These are phyloP conservation scores for Hippocampus mohnikei DNA, from an alignment of 2,113 vertebrate genomes.

Conservation along the genomic window DNA sequence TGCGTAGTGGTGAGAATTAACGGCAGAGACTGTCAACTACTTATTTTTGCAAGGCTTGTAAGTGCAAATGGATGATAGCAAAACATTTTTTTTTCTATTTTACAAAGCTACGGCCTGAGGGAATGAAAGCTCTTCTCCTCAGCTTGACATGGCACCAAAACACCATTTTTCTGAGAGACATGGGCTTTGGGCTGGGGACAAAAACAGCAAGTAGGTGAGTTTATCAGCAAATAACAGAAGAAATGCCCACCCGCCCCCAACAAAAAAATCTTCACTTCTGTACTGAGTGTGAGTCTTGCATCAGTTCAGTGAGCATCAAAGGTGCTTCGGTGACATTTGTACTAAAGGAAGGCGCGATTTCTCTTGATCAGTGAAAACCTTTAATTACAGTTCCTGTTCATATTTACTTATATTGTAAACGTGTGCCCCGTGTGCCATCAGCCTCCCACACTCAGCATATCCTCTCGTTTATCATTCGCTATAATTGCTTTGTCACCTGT, in stretches of 20 bases:
- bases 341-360: background rate
- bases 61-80: background rate
- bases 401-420: background rate
- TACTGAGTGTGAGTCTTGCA: background rate
- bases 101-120: too few species aligned
- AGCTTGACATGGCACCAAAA: too few species aligned
- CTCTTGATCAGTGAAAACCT: background rate
- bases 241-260: too few species aligned
- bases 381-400: background rate
- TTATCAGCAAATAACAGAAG: too few species aligned
- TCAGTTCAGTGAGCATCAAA: background rate
- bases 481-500: constrained; percentile 72
- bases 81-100: background rate
- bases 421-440: background rate
- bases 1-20: too few species aligned
- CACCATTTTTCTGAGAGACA: too few species aligned
- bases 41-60: too few species aligned
- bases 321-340: background rate
- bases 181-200: too few species aligned
- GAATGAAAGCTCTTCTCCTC: too few species aligned
- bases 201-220: too few species aligned
- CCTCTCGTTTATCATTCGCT: constrained; percentile 64
- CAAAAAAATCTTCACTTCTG: background rate
- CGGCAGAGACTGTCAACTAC: too few species aligned
- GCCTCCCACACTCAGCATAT: background rate